Conservation (phyloP, 2,797 vertebrate genomes). For the Mormyrus hasselquistii region DNA sequence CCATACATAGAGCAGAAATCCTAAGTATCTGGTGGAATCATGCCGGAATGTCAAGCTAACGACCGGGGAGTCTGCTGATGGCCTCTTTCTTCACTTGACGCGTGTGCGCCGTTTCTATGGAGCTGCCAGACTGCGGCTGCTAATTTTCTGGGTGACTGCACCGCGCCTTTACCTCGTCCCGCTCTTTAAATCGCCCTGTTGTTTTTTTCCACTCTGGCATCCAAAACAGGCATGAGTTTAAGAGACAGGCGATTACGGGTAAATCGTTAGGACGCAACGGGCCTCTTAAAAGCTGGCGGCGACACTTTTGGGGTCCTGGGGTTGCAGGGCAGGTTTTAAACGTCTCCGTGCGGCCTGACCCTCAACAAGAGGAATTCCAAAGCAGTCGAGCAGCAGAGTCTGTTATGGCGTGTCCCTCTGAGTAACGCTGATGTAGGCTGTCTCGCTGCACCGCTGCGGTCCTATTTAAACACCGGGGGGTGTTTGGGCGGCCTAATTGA, state of each 20-base stretch:
- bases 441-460: neutral
- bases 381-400: neutral
- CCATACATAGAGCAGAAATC: neutral
- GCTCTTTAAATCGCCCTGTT: neutral
- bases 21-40: neutral
- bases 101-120: neutral
- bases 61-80: neutral
- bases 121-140: neutral
- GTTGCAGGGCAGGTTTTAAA: neutral
- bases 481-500: neutral
- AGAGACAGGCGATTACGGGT: neutral
- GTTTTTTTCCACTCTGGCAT: neutral
- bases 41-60: neutral
- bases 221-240: neutral
- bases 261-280: neutral
- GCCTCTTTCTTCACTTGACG: neutral
- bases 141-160: neutral
- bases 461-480: neutral
- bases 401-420: neutral
- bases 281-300: neutral
- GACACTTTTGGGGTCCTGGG: neutral
- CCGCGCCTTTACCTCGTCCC: neutral
- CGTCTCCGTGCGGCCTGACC: neutral
- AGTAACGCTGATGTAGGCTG: neutral
- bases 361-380: neutral